Base-by-base conservation (phyloP, 2,888 invertebrate genomes). In the Ichneumon xanthorius region DNA sequence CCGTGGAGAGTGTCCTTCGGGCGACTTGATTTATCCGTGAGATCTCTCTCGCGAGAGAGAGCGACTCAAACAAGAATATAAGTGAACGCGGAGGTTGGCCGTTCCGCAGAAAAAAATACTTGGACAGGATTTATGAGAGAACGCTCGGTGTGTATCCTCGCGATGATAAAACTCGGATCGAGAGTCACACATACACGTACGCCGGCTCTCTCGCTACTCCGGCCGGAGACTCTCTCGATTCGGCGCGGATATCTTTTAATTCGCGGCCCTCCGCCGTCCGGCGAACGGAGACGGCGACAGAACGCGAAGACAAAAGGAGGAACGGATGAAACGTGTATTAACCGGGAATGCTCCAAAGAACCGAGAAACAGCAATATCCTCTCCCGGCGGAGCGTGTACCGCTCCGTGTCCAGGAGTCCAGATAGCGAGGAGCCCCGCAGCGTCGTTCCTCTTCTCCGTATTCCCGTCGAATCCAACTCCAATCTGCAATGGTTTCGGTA, bases 401-500 rank as follows among this genome's bases (percentile, higher is more conserved):
- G 26, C 58, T 58, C 45, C 45, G 26, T 58, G 58, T 58, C 58
- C 58, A 26, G 58, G 26, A 58, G 58, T 58, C 26, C 33, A 19
- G 40, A 37, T 40, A 67, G 45, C n/a, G 37, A 45, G 37, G 37
- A 6, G 40, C 37, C 11, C 67, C 19, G 11, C 37, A 16, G 19
- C 19, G 67, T 40, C 67, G 63, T 63, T 63, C 63, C 30, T 63
- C 30, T 73, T 48, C 67, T 73, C 67, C 5, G 45, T 48, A 48
- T 80, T 67, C 22, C 58, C 63, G 16, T 63, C n/a, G 30, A 26
- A 33, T 63, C 30, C 63, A 63, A 33, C 30, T 63, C 67, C 37
- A 45, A 40, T 67, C 70, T 61, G 81, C 76, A 63, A 50, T 76
- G 70, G 50, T 79, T 53, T 71, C 63, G 71, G 40, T 81, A 76